Evolutionary conservation across 2,797 vertebrate genomes (phyloP), one percentile per base, ranked within the genome.

Genomic region (Poeciliopsis paucimaculata): DNA sequence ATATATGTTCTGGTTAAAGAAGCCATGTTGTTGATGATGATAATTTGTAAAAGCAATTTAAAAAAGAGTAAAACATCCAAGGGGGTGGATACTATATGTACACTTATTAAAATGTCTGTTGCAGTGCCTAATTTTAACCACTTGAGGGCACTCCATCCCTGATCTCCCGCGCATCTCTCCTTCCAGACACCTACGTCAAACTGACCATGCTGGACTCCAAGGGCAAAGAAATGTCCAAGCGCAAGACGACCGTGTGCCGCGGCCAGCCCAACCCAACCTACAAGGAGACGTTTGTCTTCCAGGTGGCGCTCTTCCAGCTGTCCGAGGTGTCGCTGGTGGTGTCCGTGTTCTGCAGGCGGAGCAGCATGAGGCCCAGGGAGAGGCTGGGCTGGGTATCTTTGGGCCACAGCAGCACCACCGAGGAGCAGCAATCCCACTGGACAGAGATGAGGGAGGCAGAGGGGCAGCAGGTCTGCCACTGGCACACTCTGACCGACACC

Each of bases 201-300:
- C 91, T 99, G 90, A 97, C 96, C 13, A 96, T 99, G 88, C 96
- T 99, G 95, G 98, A 99, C 94, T 99, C 98, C 31, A 98, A 99
- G 95, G 98, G 98, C 76, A 98, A 99, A 90, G 97, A 98, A 95
- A 99, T 99, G 97, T 98, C 97, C 93, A 99, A 97, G 91, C 98
- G 97, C 87, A 98, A 98, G 93, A 99, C 98, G 7, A 98, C 97
- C 0, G 95, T 98, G 84, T 97, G 97, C 86, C 96, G 97, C 68
- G 98, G 98, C 34, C 98, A 98, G 92, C 97, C 98, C 60, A 97
- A 97, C 91, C 98, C 98, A 18, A 95, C 97, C 53, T 99, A 98
- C 95, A 98, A 99, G 95, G 97, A 99, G 91, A 99, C 97, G 5
- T 99, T 99, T 39, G 94, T 98, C 82, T 99, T 99, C 93, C 98